Evolutionary conservation across 2,888 invertebrate genomes (phyloP), one percentile per base, ranked within the genome.

Genomic region (Clivina fossor): DNA sequence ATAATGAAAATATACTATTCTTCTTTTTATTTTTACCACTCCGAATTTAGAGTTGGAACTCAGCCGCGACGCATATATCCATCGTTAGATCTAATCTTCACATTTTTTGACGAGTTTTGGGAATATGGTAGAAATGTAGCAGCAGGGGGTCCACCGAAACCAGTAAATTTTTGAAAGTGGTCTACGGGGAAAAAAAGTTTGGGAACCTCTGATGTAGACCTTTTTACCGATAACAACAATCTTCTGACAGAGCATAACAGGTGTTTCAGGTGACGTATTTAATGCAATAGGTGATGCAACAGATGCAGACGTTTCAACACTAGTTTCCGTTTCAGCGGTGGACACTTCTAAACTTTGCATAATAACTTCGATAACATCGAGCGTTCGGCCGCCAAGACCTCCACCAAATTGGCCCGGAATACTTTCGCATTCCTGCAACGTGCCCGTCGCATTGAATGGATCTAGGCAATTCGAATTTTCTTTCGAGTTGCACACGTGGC

Each of bases 401-500:
- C 44, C 53, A 5, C 44, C 44, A 11, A 44, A 53, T 11, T 19
- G 24, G 1, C 44, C 53, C 40, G 19, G n/a, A n/a, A n/a, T 20
- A 26, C 26, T 22, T 16, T 47, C 47, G 19, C 55, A 55, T 30
- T 55, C 55, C 32, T 47, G 55, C 9, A 55, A 19, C 13, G 55
- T 47, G 3, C 28, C 20, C 4, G 55, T 30, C 4, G 40, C 24
- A 24, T 55, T 55, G 38, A 55, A 55, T 3, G 55, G 47, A 18
- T 55, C 55, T 8, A 55, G 9, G 20, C 55, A 55, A 1, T 16
- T 13, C 4, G 22, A 8, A 9, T 35, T 28, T 3, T 38, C 16
- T 32, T 55, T 46, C 2, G 55, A 55, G 18, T 55, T 55, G 32
- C 55, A 55, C 4, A 55, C 38, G 40, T 55, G 55, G n/a, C 55